Evolutionary conservation across 2,797 vertebrate genomes (phyloP).

Genomic region (Ispidina picta): DNA sequence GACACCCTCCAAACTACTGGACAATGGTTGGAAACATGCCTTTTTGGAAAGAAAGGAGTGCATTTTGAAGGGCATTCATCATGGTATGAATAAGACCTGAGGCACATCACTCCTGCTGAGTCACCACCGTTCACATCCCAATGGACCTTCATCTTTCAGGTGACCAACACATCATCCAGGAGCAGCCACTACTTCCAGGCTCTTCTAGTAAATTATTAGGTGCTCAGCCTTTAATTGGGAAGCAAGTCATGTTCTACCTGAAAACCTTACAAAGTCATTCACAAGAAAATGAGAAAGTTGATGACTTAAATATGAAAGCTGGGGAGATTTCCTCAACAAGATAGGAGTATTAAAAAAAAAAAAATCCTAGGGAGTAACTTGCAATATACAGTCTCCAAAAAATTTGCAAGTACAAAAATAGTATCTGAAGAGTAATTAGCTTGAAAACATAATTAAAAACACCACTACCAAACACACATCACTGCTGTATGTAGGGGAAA

Average conservation of each 20-base stretch:
- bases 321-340: background rate
- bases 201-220: background rate
- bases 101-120: background rate
- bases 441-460: background rate
- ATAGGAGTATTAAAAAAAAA: background rate
- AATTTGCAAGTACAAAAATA: background rate
- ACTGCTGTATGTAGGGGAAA: accelerated
- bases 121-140: background rate
- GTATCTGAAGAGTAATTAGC: background rate
- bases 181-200: background rate
- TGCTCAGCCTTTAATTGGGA: background rate
- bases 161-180: background rate
- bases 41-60: background rate
- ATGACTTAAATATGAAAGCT: background rate
- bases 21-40: background rate
- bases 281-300: background rate
- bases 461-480: background rate
- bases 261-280: background rate
- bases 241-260: background rate
- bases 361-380: background rate
- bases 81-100: background rate
- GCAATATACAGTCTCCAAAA: background rate
- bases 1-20: background rate
- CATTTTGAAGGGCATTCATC: background rate
- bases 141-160: background rate